These are phyloP conservation scores for Lathamus discolor DNA, from an alignment of 2,113 vertebrate species.

Conservation along the genomic window DNA sequence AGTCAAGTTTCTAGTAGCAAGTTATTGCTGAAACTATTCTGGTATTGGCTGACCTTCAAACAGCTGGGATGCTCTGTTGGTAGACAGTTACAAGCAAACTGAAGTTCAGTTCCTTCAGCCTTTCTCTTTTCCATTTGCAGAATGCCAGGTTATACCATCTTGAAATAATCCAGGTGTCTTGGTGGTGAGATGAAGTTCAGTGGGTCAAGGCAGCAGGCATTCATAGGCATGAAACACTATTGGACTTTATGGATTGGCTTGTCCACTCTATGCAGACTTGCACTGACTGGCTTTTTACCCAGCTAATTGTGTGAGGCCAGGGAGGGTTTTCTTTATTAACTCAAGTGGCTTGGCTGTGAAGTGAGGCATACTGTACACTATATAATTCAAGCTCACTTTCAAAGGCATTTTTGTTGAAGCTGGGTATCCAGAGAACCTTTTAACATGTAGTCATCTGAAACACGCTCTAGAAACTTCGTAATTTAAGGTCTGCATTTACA, in stretches of 20 bases:
- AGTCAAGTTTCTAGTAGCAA: not conserved
- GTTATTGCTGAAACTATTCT: not conserved
- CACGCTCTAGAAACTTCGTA: not conserved
- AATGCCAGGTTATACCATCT: not conserved
- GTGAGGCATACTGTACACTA: conserved; percentile 29
- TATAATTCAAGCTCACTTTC: conserved; percentile 53
- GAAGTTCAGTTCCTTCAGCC: not conserved
- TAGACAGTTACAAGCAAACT: not conserved
- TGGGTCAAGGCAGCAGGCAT: not conserved
- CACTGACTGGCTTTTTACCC: not conserved
- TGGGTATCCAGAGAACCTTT: conserved; percentile 35
- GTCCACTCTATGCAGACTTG: not conserved
- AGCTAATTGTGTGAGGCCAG: conserved; percentile 45
- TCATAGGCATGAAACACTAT: not conserved
- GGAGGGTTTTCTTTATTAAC: conserved; percentile 64
- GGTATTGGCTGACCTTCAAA: not conserved
- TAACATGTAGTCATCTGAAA: conserved; percentile 21
- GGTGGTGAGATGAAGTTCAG: not conserved
- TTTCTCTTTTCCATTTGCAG: not conserved
- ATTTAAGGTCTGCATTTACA: conserved; percentile 17
- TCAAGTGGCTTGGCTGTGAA: conserved; percentile 67
- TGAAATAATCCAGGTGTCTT: not conserved
- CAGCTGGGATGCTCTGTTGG: not conserved
- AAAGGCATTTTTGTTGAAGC: conserved; percentile 56
- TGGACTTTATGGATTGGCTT: not conserved